phyloP scores from a whole-genome alignment of 2,888 invertebrate genomes.

The Sphinx pinastri region DNA sequence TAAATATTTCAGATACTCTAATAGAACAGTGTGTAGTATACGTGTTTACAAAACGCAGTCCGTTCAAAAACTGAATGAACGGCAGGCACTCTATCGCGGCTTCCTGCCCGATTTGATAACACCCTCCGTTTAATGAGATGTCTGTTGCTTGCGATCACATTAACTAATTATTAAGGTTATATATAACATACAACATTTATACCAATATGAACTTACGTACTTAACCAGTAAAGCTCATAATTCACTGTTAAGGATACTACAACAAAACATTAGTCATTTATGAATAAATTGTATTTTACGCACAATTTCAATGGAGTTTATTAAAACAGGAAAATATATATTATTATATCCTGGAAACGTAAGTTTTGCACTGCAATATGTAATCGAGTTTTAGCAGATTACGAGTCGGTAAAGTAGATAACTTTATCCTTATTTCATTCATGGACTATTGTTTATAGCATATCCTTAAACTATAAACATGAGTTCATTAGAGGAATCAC shows the following conservation, averaged over 20 bases:
- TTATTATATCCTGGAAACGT: conserved; percentile 13
- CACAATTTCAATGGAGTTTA: conserved; percentile 18
- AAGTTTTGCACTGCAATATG: neutral
- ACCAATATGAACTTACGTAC: neutral
- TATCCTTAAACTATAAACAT: neutral
- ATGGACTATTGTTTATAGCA: neutral
- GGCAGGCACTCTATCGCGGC: conserved; percentile 54
- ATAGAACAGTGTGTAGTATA: conserved; percentile 14
- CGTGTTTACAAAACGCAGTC: conserved; percentile 63
- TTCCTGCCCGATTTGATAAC: conserved; percentile 72
- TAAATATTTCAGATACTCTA: neutral
- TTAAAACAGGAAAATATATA: conserved; percentile 17
- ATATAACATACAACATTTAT: neutral
- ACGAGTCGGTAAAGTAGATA: neutral
- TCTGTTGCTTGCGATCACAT: conserved; percentile 35
- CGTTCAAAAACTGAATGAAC: conserved; percentile 74
- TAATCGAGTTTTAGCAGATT: conserved; percentile 2
- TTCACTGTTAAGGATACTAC: neutral
- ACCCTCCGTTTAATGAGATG: conserved; percentile 53
- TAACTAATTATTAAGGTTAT: conserved; percentile 27
- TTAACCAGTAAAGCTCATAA: neutral
- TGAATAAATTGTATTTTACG: conserved; percentile 18
- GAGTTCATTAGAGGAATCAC: too few relatives aligned
- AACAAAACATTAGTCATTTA: conserved; percentile 15
- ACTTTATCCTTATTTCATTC: conserved; percentile 20